Percentiles rank a stretch among this genome's conserved stretches.
Evolutionary conservation across 2,113 vertebrate genomes (phyloP).

Genomic region (Chelonoidis abingdonii): DNA sequence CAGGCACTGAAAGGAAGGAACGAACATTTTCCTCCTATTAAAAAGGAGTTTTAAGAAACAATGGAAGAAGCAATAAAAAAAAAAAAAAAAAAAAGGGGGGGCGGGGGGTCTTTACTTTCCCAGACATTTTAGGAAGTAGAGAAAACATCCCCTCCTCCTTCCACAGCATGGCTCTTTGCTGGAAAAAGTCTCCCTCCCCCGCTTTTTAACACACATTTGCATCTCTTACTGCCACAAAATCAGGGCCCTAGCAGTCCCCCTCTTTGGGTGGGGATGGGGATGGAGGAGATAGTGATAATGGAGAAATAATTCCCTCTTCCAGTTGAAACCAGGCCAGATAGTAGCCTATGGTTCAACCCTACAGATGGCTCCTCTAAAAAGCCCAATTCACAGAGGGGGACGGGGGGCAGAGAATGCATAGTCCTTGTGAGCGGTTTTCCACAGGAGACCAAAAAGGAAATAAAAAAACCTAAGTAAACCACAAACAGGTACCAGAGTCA

Average conservation of each 20-base stretch:
- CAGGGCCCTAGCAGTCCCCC: neutral
- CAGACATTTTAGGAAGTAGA: constrained; percentile 28
- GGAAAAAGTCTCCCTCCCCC: accelerated
- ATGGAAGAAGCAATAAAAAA: constrained; percentile 68
- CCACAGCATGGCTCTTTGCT: neutral
- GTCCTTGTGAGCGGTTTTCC: accelerated
- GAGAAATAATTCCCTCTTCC: neutral
- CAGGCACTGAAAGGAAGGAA: constrained; percentile 75
- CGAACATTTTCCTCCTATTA: constrained; percentile 60
- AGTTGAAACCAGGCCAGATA: neutral
- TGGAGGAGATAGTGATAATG: neutral
- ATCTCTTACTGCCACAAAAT: neutral
- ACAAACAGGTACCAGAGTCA: neutral
- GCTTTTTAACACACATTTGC: neutral
- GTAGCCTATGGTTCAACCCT: neutral
- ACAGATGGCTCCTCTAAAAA: neutral
- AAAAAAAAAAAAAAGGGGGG: constrained; percentile 1
- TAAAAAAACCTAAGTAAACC: neutral
- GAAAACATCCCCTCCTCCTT: neutral
- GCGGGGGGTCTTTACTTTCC: constrained; percentile 60
- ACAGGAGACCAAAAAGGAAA: neutral
- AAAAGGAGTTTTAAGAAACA: constrained; percentile 72
- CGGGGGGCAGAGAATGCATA: neutral
- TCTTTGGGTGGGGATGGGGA: neutral
- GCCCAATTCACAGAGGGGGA: neutral